Evolutionary conservation across 2,797 vertebrate species (phyloP).

Genomic region (Spheniscus humboldti): DNA sequence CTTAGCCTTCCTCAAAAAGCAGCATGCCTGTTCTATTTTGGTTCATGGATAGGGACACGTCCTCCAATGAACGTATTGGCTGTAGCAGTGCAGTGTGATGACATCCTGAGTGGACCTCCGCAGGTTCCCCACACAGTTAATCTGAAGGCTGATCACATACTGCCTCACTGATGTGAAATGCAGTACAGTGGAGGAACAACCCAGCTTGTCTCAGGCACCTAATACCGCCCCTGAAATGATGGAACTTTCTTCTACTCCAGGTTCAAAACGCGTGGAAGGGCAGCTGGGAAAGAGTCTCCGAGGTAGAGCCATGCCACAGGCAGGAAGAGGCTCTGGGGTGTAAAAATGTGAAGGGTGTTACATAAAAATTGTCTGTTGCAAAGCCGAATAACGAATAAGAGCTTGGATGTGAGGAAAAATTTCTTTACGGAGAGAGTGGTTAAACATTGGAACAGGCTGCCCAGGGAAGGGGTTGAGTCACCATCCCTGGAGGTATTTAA

Average conservation of each 20-base stretch:
- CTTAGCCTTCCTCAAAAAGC: not conserved
- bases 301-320: not conserved
- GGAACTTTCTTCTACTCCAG: not conserved
- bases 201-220: not conserved
- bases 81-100: not conserved
- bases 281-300: not conserved
- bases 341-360: not conserved
- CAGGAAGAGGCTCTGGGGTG: not conserved
- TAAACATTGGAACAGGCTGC: no score
- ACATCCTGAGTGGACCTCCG: not conserved
- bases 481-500: no score
- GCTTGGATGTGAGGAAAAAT: not conserved
- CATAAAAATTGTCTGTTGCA: not conserved
- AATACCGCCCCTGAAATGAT: not conserved
- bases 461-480: no score
- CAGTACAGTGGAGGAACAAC: not conserved
- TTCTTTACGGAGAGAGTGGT: no score
- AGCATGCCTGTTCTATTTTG: not conserved
- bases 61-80: accelerated
- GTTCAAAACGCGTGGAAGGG: not conserved
- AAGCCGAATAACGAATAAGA: not conserved
- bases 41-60: accelerated
- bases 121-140: not conserved
- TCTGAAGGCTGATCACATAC: not conserved
- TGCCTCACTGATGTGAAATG: not conserved